These are phyloP conservation scores for Zelleria hepariella DNA, from an alignment of 2,888 invertebrate species.

Conservation along the genomic window DNA sequence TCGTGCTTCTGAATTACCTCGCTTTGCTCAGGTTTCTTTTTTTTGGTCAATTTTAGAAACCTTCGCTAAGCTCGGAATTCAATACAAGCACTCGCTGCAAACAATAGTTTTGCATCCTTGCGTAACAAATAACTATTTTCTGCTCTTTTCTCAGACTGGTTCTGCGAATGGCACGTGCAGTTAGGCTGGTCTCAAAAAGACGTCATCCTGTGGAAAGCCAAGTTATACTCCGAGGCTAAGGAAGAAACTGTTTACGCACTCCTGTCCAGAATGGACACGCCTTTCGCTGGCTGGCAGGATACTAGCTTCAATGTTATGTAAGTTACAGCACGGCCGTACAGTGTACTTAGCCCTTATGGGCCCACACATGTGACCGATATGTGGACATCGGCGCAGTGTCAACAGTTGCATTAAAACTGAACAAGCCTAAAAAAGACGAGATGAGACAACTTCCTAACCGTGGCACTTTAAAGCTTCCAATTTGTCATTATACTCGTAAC, in stretches of 20 bases:
- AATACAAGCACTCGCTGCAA: no score
- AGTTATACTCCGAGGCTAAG: constrained; percentile 69
- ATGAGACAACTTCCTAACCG: no score
- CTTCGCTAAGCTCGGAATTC: no score
- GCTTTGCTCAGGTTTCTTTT: not conserved
- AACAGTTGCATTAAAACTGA: no score
- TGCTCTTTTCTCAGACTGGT: constrained; percentile 51
- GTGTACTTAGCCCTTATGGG: no score
- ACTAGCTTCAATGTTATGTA: constrained; percentile 68
- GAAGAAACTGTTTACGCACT: constrained; percentile 64
- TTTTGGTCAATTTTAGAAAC: no score
- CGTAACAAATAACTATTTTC: no score
- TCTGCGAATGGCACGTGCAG: constrained; percentile 68
- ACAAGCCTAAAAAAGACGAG: no score
- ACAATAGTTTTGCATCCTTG: no score
- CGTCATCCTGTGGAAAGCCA: constrained; percentile 72
- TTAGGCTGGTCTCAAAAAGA: constrained; percentile 81
- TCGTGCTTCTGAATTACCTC: not conserved
- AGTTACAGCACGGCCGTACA: constrained; percentile 21
- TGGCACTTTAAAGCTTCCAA: no score
- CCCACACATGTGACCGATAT: no score
- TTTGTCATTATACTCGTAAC: no score
- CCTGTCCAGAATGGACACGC: constrained; percentile 67
- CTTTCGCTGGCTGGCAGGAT: constrained; percentile 71
- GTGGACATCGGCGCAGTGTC: not conserved